These are phyloP conservation scores for Hirtodrosophila confusa DNA, from an alignment of 2,888 invertebrate species.

Conservation along the genomic window DNA sequence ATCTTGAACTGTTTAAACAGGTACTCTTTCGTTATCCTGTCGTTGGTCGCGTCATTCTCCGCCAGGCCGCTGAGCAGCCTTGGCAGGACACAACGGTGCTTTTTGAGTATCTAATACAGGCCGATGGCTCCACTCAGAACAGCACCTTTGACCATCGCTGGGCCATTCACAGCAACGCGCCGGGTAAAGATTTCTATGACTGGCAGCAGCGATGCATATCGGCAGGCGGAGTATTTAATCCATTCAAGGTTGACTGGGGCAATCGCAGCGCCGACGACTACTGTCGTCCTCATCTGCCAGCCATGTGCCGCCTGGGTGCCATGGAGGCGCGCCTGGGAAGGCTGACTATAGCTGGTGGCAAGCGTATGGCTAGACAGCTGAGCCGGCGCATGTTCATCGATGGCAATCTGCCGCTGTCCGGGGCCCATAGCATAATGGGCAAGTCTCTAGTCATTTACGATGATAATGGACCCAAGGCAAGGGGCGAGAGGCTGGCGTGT, in stretches of 20 bases:
- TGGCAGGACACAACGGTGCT: constrained; percentile 94
- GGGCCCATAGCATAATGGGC: constrained; percentile 88
- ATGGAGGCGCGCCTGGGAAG: constrained; percentile 89
- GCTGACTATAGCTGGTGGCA: constrained; percentile 90
- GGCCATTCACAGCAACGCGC: constrained; percentile 91
- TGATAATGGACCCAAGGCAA: constrained; percentile 93
- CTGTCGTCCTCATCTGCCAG: constrained; percentile 86
- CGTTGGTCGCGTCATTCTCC: constrained; percentile 92
- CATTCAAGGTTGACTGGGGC: constrained; percentile 89
- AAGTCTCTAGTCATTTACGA: constrained; percentile 94
- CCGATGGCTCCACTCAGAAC: constrained; percentile 92
- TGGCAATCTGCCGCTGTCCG: constrained; percentile 89
- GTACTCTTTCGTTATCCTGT: constrained; percentile 94
- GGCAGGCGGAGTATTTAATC: constrained; percentile 91
- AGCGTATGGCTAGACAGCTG: constrained; percentile 86
- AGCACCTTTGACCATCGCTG: constrained; percentile 91
- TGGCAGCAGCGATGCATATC: constrained; percentile 94
- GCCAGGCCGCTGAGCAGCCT: constrained; percentile 91
- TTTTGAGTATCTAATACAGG: constrained; percentile 93
- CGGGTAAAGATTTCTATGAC: constrained; percentile 95
- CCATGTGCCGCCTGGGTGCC: constrained; percentile 91
- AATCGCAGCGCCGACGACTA: constrained; percentile 86
- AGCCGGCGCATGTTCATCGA: constrained; percentile 93
- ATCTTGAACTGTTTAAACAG: constrained; percentile 75
- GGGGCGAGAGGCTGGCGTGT: constrained; percentile 95